Evolutionary conservation across 2,797 vertebrate species (phyloP).

Genomic region (Trachurus trachurus): DNA sequence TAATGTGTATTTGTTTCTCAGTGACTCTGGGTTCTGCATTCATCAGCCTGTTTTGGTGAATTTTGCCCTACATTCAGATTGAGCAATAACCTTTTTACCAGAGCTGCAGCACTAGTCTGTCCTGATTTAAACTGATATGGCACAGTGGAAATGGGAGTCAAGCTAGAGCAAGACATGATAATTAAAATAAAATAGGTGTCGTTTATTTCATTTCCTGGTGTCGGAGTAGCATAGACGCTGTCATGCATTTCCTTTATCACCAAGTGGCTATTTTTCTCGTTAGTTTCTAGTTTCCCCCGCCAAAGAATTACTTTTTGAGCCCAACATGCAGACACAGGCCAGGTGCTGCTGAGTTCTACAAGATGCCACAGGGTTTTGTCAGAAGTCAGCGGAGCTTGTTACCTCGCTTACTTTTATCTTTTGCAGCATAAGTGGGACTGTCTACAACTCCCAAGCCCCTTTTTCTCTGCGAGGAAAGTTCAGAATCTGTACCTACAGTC

Average conservation of each 20-base stretch:
- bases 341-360: not conserved
- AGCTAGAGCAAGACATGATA: slow-evolving; percentile 32
- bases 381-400: slow-evolving; percentile 17
- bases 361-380: slow-evolving; percentile 14
- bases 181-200: slow-evolving; percentile 50
- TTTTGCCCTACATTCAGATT: slow-evolving; percentile 25
- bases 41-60: slow-evolving; percentile 22
- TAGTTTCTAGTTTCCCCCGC: slow-evolving; percentile 13
- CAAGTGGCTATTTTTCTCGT: slow-evolving; percentile 18
- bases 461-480: not conserved
- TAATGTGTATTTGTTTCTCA: slow-evolving; percentile 4
- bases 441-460: slow-evolving; percentile 1
- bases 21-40: slow-evolving; percentile 3
- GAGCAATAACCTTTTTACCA: not conserved
- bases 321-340: slow-evolving; percentile 17
- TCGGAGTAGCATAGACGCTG: slow-evolving; percentile 14
- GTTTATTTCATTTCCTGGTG: slow-evolving; percentile 45
- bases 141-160: slow-evolving; percentile 21
- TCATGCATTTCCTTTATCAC: slow-evolving; percentile 27
- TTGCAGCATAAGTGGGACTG: slow-evolving; percentile 6
- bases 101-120: not conserved
- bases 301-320: slow-evolving; percentile 20
- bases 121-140: slow-evolving; percentile 33
- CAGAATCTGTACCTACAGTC: not conserved
- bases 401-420: slow-evolving; percentile 13